Conservation (phyloP, 2,113 vertebrate species). For the Petaurus breviceps region DNA sequence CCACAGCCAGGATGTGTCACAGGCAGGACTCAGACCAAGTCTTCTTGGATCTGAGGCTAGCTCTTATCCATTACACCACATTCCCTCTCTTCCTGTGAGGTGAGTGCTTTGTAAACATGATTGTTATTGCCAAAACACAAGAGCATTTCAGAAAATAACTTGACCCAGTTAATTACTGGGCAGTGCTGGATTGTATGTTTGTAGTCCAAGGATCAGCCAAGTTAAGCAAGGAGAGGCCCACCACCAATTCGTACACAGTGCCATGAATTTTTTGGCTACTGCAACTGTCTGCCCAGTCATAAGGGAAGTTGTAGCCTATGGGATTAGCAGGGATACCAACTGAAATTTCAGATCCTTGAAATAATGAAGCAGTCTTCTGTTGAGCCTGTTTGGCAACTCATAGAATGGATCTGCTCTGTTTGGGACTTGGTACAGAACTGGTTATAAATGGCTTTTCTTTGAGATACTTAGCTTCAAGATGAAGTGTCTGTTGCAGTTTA, state of each 20-base stretch:
- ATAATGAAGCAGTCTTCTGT: not conserved
- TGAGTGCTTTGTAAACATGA: not conserved
- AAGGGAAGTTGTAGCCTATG: not conserved
- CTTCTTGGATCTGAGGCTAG: not conserved
- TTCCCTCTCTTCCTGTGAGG: not conserved
- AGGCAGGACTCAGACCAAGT: not conserved
- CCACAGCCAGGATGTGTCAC: not conserved
- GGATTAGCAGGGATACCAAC: not conserved
- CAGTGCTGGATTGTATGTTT: not conserved
- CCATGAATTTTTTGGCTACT: not conserved
- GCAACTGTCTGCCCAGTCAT: not conserved
- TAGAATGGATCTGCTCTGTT: not conserved
- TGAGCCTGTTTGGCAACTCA: not conserved
- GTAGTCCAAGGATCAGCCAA: not conserved
- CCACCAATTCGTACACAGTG: not conserved
- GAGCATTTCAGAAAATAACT: not conserved
- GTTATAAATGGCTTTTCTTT: not conserved
- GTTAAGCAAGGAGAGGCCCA: not conserved
- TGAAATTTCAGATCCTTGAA: not conserved
- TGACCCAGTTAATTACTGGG: not conserved
- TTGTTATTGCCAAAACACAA: not conserved
- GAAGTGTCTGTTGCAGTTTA: not conserved
- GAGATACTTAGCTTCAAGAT: not conserved
- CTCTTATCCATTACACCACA: not conserved
- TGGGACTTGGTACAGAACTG: not conserved